These are phyloP conservation scores for Spea hammondii DNA, from an alignment of 2,797 vertebrate genomes.

Conservation along the genomic window DNA sequence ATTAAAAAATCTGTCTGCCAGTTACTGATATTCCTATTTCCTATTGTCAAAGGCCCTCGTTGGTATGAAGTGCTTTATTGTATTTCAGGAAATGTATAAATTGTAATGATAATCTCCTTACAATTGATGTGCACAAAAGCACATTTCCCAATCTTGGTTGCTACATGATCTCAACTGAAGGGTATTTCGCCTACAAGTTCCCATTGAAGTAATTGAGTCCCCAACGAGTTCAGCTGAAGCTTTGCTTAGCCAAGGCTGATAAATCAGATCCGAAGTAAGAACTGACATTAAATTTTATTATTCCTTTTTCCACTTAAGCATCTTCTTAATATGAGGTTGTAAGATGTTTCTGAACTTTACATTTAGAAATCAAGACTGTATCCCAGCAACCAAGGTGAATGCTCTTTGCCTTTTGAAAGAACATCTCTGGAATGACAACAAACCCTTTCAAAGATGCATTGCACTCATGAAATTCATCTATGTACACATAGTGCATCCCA, in stretches of 20 bases:
- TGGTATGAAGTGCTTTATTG: conserved; percentile 6
- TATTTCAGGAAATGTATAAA: conserved; percentile 7
- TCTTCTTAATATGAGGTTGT: conserved; percentile 39
- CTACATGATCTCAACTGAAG: conserved; percentile 16
- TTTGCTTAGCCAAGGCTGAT: conserved; percentile 26
- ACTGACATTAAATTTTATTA: conserved; percentile 43
- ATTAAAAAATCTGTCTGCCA: background rate
- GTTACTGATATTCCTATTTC: background rate
- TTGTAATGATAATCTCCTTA: conserved; percentile 24
- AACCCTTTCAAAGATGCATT: conserved; percentile 35
- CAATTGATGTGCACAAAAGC: conserved; percentile 7
- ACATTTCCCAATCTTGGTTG: conserved; percentile 14
- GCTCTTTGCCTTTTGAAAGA: conserved; percentile 33
- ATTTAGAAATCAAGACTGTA: conserved; percentile 37
- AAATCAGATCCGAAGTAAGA: conserved; percentile 41
- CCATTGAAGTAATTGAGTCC: conserved; percentile 40
- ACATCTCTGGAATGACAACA: conserved; percentile 36
- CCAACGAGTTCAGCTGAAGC: conserved; percentile 29
- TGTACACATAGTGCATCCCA: conserved; percentile 28
- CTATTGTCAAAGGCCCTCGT: conserved; percentile 14
- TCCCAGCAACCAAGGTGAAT: conserved; percentile 48
- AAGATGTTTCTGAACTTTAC: conserved; percentile 42
- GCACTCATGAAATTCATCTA: conserved; percentile 23
- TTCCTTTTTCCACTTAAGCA: conserved; percentile 25
- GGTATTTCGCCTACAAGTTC: conserved; percentile 32